Evolutionary conservation across 2,113 vertebrate species (phyloP).

Genomic region (Ifrita kowaldi): DNA sequence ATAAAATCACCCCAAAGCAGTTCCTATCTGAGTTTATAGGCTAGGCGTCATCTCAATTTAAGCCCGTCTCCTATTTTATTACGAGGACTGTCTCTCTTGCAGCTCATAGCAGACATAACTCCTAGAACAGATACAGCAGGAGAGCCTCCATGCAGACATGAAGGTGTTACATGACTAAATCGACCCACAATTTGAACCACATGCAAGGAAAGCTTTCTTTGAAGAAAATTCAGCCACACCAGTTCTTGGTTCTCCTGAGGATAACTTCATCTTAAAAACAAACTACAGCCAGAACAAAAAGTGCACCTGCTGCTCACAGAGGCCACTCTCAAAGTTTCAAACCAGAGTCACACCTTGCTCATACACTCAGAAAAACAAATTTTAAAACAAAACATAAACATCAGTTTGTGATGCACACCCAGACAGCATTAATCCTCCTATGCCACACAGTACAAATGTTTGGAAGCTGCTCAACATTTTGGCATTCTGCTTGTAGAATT

Average conservation of each 20-base stretch:
- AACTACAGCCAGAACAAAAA: background rate
- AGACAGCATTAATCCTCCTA: background rate
- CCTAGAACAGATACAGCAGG: background rate
- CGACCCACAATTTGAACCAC: background rate
- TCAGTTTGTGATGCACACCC: background rate
- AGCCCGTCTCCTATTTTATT: background rate
- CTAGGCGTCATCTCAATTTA: background rate
- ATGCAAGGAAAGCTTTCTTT: background rate
- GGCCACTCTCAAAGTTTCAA: background rate
- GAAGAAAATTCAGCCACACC: background rate
- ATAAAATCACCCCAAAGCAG: background rate
- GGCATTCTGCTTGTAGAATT: background rate
- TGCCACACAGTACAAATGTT: background rate
- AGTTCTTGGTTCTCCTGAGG: background rate
- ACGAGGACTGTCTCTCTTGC: background rate
- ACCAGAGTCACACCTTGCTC: background rate
- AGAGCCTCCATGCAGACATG: background rate
- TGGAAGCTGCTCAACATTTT: background rate
- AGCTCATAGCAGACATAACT: fast-evolving
- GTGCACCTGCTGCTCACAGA: background rate
- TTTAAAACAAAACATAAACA: background rate
- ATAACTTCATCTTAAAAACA: background rate
- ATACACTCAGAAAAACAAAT: background rate
- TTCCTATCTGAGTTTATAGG: background rate
- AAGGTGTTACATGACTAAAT: background rate